These are phyloP conservation scores for Phenacoccus solenopsis DNA, from an alignment of 1,140 invertebrate genomes.

Conservation along the genomic window DNA sequence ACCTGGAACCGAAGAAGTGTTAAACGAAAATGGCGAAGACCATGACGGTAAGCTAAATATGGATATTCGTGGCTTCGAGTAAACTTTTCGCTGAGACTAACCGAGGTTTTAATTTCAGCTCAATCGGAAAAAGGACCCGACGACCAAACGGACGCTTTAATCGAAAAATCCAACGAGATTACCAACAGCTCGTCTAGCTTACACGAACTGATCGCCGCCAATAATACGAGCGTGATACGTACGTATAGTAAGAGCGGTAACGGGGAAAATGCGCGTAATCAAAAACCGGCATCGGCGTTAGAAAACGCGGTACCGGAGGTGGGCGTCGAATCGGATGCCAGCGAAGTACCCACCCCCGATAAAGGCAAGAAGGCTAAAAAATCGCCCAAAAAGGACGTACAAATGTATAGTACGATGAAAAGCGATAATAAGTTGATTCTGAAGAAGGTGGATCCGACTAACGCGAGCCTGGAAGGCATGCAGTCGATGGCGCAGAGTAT, in stretches of 20 bases:
- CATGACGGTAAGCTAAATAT: slow-evolving; percentile 28
- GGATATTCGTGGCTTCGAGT: too few relatives aligned
- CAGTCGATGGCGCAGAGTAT: not conserved
- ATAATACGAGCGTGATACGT: not conserved
- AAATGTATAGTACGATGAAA: not conserved
- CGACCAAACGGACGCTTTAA: too few relatives aligned
- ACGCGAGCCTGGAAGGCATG: not conserved
- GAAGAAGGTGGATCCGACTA: not conserved
- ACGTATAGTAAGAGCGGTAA: not conserved
- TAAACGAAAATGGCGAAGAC: slow-evolving; percentile 29
- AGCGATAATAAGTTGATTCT: not conserved
- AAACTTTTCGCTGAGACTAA: too few relatives aligned
- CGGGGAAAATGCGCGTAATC: too few relatives aligned
- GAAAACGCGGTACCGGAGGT: not conserved
- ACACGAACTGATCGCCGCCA: not conserved
- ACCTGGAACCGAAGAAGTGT: slow-evolving; percentile 25
- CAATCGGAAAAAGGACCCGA: too few relatives aligned
- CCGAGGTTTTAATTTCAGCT: too few relatives aligned
- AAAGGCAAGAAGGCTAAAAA: not conserved
- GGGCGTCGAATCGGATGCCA: not conserved
- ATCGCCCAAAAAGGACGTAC: not conserved
- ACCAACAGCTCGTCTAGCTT: not conserved
- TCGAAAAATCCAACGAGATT: not conserved
- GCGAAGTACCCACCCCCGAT: not conserved
- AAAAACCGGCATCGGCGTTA: too few relatives aligned